These are phyloP conservation scores for Styela clava DNA, from an alignment of 23 tunicate species.

Conservation along the genomic window DNA sequence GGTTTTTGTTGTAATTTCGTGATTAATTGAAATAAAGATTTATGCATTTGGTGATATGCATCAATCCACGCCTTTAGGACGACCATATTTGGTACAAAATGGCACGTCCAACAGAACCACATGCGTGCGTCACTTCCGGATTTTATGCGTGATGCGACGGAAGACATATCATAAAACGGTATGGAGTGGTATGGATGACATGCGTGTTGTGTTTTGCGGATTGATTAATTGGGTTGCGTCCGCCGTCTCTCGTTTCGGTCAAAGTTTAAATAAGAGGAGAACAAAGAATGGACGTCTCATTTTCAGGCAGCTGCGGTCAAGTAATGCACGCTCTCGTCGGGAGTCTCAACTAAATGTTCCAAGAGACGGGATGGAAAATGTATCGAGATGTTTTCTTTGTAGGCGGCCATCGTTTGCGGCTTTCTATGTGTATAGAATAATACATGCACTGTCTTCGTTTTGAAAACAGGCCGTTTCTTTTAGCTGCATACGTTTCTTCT, in stretches of 20 bases:
- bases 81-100: neutral
- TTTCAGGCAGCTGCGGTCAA: too few species aligned
- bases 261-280: neutral
- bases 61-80: neutral
- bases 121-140: conserved; percentile 14
- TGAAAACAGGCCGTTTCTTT: too few species aligned
- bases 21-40: neutral
- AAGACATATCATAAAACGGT: neutral
- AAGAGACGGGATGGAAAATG: too few species aligned
- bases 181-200: neutral
- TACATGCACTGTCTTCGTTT: too few species aligned
- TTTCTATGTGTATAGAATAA: too few species aligned
- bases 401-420: too few species aligned
- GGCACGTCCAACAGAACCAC: neutral
- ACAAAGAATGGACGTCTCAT: neutral
- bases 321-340: too few species aligned
- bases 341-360: too few species aligned
- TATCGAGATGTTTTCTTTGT: too few species aligned
- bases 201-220: neutral
- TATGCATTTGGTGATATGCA: neutral
- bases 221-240: neutral
- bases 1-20: neutral
- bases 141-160: conserved; percentile 4
- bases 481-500: too few species aligned
- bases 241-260: neutral